These are phyloP conservation scores for Patella ulyssiponensis DNA, from an alignment of 2,888 invertebrate genomes.

Conservation along the genomic window DNA sequence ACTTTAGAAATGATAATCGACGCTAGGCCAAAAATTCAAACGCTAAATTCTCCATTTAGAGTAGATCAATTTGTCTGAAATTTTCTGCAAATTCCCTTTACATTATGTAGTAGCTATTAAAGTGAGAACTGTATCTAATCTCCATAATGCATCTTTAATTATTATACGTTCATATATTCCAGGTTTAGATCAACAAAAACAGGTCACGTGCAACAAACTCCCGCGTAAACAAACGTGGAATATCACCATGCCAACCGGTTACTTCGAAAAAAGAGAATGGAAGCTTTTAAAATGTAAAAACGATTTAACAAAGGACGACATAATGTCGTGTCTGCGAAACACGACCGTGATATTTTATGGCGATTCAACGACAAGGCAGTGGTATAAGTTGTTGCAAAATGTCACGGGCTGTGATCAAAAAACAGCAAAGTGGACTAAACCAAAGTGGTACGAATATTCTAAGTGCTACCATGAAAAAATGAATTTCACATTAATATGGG, in stretches of 20 bases:
- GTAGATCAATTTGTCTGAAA: no score
- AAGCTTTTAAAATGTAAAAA: slow-evolving; percentile 15
- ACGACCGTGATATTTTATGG: neutral
- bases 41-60: no score
- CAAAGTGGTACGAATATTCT: neutral
- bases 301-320: neutral
- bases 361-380: neutral
- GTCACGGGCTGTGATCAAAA: neutral
- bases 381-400: neutral
- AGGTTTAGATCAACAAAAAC: neutral
- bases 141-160: no score
- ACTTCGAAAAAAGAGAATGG: neutral
- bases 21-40: no score
- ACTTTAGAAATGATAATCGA: no score
- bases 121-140: no score
- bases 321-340: slow-evolving; percentile 10
- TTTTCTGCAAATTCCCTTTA: no score
- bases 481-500: slow-evolving; percentile 3
- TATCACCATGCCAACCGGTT: neutral
- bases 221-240: neutral
- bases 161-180: no score
- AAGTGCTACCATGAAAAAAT: neutral
- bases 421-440: neutral
- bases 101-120: no score
- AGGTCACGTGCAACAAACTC: neutral